Percentiles rank a stretch among this genome's conserved stretches.
These are phyloP conservation scores for Labia minor DNA, from an alignment of 2,888 invertebrate species.

Conservation along the genomic window DNA sequence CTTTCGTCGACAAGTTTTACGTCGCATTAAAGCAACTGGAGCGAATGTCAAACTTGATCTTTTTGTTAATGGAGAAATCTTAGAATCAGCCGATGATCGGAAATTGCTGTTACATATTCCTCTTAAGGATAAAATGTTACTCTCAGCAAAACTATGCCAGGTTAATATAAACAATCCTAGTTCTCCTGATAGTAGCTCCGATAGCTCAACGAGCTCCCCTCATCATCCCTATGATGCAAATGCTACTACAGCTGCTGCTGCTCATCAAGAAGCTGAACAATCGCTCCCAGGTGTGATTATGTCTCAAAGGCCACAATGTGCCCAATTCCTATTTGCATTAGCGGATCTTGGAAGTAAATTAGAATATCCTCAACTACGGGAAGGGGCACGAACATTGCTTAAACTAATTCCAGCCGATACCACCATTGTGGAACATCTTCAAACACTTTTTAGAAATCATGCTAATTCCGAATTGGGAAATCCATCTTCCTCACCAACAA, in stretches of 20 bases:
- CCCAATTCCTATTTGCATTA: constrained; percentile 72
- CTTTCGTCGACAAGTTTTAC: constrained; percentile 64
- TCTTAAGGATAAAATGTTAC: constrained; percentile 72
- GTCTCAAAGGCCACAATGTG: constrained; percentile 66
- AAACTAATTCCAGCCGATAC: constrained; percentile 70
- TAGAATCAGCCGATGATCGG: constrained; percentile 78
- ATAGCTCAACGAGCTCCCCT: constrained; percentile 87
- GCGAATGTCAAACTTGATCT: constrained; percentile 79
- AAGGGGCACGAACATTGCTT: constrained; percentile 68
- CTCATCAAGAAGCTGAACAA: constrained; percentile 65
- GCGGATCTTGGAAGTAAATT: constrained; percentile 79
- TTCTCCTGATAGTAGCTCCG: constrained; percentile 86
- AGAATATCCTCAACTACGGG: constrained; percentile 66
- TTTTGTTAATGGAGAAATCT: constrained; percentile 75
- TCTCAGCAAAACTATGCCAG: constrained; percentile 68
- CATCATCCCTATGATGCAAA: constrained; percentile 73
- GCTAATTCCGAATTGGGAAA: constrained; percentile 16
- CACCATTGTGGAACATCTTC: constrained; percentile 49
- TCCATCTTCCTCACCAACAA: constrained; percentile 16
- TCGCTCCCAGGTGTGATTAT: constrained; percentile 87
- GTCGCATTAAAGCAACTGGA: constrained; percentile 48
- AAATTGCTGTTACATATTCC: constrained; percentile 77
- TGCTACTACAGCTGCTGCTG: constrained; percentile 38
- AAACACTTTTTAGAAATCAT: constrained; percentile 26
- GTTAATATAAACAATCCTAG: constrained; percentile 59